Base-by-base conservation (phyloP, 1,140 invertebrate genomes). In the Bombus terrestris region DNA sequence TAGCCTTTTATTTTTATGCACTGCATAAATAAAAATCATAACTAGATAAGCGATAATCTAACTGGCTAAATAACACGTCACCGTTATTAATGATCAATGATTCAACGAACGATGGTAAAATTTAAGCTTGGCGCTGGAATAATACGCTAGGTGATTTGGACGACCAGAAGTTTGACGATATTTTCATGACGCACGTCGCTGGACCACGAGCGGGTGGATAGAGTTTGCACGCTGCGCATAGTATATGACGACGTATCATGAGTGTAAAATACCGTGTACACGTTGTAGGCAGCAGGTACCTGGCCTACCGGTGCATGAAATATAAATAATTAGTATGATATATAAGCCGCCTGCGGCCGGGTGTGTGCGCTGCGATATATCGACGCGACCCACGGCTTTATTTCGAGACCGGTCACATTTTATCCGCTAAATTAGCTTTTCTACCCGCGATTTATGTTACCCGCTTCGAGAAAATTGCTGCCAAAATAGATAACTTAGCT, bases 311-410 rank as follows among this genome's bases (percentile, higher is more conserved):
- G 71, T 87, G 81, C 86, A 85, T 90, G 90, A 92, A 93, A 92
- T 93, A 94, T 94, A 93, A 94, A 94, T 94, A 94, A 94, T 94
- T 94, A 94, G 91, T 81, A 90, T 92, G 91, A 93, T 92, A 88
- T 92, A 93, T 92, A 93, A 92, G 87, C 89, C 86, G 89, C 68
- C 83, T 90, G 85, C 86, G 88, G 88, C 84, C 78, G 90, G 86
- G 85, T 86, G 85, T 71, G 86, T 86, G 78, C 81, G 59, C 86
- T 88, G 69, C 88, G 86, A 91, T 93, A 93, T 92, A 94, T 93
- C 89, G 92, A 93, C 88, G 86, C 89, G 86, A 91, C 89, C 89
- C 86, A 90, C 89, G 89, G 92, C 91, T 93, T 94, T 94, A 93
- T 93, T 93, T 92, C 90, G 88, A 90, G 89, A 91, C 74, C 83